Base-by-base conservation (phyloP, 1,140 invertebrate species). In the Drosophila albomicans region DNA sequence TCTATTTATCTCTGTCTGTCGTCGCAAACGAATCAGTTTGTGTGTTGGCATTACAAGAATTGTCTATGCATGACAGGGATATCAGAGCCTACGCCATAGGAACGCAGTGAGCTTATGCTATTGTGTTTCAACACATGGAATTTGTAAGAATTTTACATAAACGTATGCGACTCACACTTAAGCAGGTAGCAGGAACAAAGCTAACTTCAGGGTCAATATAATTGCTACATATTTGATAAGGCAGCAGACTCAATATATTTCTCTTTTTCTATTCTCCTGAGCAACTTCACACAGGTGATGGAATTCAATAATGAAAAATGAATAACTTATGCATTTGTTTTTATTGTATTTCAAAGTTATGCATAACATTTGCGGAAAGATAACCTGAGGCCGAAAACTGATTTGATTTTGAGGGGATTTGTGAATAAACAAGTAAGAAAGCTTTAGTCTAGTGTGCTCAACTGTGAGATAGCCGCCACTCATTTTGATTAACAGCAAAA, bases 1-100 rank as follows among this genome's bases (percentile, higher is more conserved):
- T 30, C 41, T 30, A 46, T 25, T 11, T 64, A 8, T 16, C 30
- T 52, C 48, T 63, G 46, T 52, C 71, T 63, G 41, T 82, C 59
- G 30, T 69, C 13, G 58, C 20, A 15, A 54, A n/a, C 25, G 13
- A 54, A 54, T 54, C 51, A 32, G 32, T 69, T 65, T 75, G 66
- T 56, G 61, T 75, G 61, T 75, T 51, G 73, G 56, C 62, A 56
- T 75, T 75, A 65, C 46, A 25, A 25, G 56, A 62, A 75, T 78
- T 75, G 61, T 65, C 66, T 78, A 78, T 78, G 76, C 66, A 75
- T 78, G 73, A 45, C 46, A 43, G 52, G 35, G 46, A 63, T 43
- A 35, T 45, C 32, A 69, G 11, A 59, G 10, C 10, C 51, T 56
- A 28, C 30, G 11, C 3, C 20, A 28, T 16, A 3, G 5, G 11